phyloP scores from a whole-genome alignment of 2,888 invertebrate genomes.

The Microctonus aethiopoides region DNA sequence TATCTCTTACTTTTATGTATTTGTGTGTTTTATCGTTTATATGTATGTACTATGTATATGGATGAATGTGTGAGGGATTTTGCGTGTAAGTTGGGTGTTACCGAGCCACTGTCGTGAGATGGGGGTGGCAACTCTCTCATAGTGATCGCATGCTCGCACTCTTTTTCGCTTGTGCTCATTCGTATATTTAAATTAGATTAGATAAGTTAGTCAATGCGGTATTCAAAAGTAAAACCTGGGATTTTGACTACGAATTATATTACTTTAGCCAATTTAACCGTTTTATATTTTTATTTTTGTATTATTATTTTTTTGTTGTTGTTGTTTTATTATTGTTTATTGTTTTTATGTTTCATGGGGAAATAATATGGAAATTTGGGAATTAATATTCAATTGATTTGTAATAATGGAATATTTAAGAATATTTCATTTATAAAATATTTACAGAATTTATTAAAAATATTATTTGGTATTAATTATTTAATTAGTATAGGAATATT shows the following conservation, averaged over 20 bases:
- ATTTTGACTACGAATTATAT: constrained; percentile 46
- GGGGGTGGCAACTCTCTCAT: constrained; percentile 4
- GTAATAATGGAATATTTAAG: too few species aligned
- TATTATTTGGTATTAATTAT: too few species aligned
- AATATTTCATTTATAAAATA: too few species aligned
- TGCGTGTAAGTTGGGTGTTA: constrained; percentile 10
- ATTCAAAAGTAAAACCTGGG: constrained; percentile 61
- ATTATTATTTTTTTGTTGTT: too few species aligned
- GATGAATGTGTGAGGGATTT: constrained; percentile 6
- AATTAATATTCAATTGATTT: too few species aligned
- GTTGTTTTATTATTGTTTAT: background rate
- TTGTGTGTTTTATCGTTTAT: constrained; percentile 14
- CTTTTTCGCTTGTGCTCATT: constrained; percentile 40
- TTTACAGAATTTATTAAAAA: too few species aligned
- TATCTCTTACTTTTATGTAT: constrained; percentile 19
- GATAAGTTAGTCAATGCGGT: constrained; percentile 66
- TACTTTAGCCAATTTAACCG: constrained; percentile 4
- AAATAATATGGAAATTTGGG: too few species aligned
- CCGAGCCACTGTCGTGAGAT: constrained; percentile 4
- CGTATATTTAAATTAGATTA: constrained; percentile 66
- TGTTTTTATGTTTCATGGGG: too few species aligned
- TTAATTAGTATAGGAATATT: too few species aligned
- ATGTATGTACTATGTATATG: constrained; percentile 2
- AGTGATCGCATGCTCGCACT: constrained; percentile 2
- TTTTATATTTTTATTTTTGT: background rate